Evolutionary conservation across 1,140 invertebrate species (phyloP).

Genomic region (Diorhabda elongata): DNA sequence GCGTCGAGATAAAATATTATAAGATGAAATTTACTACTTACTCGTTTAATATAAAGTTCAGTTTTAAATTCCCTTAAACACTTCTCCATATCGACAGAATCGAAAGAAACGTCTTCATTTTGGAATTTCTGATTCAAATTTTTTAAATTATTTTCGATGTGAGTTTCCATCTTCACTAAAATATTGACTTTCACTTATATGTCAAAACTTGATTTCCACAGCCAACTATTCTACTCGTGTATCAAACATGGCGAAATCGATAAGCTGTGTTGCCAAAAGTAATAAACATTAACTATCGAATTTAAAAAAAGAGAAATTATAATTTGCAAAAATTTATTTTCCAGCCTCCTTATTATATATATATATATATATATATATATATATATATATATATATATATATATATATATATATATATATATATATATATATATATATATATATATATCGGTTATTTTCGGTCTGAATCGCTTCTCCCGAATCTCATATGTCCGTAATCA

Average conservation of each 20-base stretch:
- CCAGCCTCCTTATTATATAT: no score
- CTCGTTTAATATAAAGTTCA: slow-evolving; percentile 8
- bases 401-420: not conserved
- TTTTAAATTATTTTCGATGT: slow-evolving; percentile 5
- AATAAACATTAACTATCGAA: no score
- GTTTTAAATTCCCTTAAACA: slow-evolving; percentile 9
- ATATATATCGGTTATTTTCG: slow-evolving; percentile 10
- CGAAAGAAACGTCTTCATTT: not conserved
- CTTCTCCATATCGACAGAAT: slow-evolving; percentile 12
- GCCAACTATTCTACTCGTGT: not conserved
- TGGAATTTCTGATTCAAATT: slow-evolving; percentile 7
- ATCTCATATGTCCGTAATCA: slow-evolving; percentile 67
- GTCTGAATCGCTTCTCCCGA: slow-evolving; percentile 51
- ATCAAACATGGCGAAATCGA: no score
- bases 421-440: not conserved
- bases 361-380: no score
- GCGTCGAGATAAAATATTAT: not conserved
- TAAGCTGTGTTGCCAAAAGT: no score
- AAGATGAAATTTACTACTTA: not conserved
- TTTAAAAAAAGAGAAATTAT: no score
- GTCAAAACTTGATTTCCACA: not conserved
- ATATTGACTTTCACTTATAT: not conserved
- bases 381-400: no score
- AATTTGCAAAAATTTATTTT: no score
- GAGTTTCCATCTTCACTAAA: not conserved